A percentile compares a stretch with the other conserved stretches of the same genome.
Evolutionary conservation across 2,113 vertebrate species (phyloP).

Genomic region (Copsychus sechellarum): DNA sequence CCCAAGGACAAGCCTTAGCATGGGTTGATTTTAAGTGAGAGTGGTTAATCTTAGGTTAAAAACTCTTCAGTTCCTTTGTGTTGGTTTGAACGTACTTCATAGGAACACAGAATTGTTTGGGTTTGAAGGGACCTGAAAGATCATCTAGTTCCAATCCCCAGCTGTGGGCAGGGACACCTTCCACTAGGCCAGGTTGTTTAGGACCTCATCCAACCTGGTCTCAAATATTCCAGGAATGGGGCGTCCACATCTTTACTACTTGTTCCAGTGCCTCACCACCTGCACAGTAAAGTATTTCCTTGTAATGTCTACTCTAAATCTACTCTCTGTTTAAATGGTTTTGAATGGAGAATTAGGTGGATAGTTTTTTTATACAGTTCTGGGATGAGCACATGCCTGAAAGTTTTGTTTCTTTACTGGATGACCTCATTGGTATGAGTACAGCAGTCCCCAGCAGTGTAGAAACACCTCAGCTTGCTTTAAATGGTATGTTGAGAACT

Average conservation of each 20-base stretch:
- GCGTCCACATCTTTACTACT: accelerated
- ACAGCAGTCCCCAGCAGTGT: not conserved
- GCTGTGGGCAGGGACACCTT: not conserved
- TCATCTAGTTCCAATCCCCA: not conserved
- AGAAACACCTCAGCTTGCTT: not conserved
- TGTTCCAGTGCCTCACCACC: not conserved
- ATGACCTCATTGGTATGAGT: not conserved
- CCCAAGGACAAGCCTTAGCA: not conserved
- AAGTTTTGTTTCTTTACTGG: not conserved
- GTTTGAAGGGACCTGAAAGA: not conserved
- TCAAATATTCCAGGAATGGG: not conserved
- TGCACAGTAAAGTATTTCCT: not conserved
- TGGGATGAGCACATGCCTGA: not conserved
- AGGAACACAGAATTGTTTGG: not conserved
- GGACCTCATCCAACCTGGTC: not conserved
- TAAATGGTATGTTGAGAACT: not conserved
- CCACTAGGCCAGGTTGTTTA: not conserved
- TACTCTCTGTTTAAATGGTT: not conserved
- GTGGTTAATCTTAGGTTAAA: not conserved
- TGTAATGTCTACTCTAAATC: not conserved
- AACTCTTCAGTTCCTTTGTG: not conserved
- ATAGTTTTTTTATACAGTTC: not conserved
- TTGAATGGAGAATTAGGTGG: not conserved
- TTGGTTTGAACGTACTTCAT: not conserved
- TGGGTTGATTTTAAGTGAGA: not conserved